Evolutionary conservation across 2,797 vertebrate species (phyloP), one percentile per base, ranked within the genome.

Genomic region (Diplodus sargus): DNA sequence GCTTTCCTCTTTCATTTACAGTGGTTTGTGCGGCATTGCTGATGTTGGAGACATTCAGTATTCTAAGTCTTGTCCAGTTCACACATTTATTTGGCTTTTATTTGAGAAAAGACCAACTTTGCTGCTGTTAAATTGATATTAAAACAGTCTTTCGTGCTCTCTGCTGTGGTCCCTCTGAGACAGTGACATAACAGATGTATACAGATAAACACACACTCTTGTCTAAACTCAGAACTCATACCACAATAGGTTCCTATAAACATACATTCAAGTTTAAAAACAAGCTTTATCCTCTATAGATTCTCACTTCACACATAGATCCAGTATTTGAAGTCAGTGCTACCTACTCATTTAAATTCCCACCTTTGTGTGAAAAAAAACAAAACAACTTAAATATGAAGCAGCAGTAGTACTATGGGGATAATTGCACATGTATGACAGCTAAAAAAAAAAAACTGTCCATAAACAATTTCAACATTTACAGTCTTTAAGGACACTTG

Each of bases 401-500:
- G 54, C 64, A 84, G 71, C 52, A 77, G 64, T 42, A 30, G 25
- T 30, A 57, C 13, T 58, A 15, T 17, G 16, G 5, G 30, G n/a
- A 16, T 30, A 30, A n/a, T 43, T 39, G 16, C n/a, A 65, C 60
- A 53, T 58, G 20, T 56, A 47, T 47, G 10, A 69, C 15, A 39
- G 54, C 23, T 51, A 16, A 63, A 69, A 49, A 54, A 57, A 17
- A 47, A 14, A 47, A 58, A 52, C 51, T 57, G 25, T 60, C 28
- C 30, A 56, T 61, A 14, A 53, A 49, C 53, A 81, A 68, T 59
- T 56, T 75, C 39, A 39, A 39, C 39, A 76, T 76, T 66, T 68
- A 84, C 58, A 76, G 13, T 68, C 78, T 82, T 70, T 91, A 94
- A 94, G 90, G 91, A 82, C 90, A 92, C 93, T 94, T 94, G 7